Evolutionary conservation across 2,888 invertebrate genomes (phyloP), one percentile per base, ranked within the genome.

Genomic region (Cephus nigrinus): DNA sequence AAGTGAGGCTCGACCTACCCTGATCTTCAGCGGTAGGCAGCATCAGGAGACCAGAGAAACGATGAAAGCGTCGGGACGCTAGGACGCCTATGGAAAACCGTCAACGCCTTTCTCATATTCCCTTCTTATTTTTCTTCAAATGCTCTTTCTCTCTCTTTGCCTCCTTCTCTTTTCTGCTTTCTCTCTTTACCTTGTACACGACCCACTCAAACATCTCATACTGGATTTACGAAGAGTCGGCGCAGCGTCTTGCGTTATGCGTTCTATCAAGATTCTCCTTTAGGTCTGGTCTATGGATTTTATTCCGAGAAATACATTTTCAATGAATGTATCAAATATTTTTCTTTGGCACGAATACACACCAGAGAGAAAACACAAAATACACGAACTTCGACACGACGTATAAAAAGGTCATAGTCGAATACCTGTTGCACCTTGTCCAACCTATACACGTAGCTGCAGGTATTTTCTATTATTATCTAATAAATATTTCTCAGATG

Each of bases 1-100:
- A 84, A 85, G 88, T 84, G 88, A 84, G 86, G 86, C 84, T 79
- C 84, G 82, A 82, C 82, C 81, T n/a, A 30, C 23, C 4, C 35
- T 30, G 30, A 12, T 15, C 33, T 33, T 30, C 23, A 30, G 31
- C 12, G 33, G 74, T 30, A 34, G 36, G 34, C 35, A 33, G 35
- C 12, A 30, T 12, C 30, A 74, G 74, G 35, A 30, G 36, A 74
- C 35, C 74, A 31, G 34, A 33, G 74, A 35, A 80, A 80, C 79
- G 81, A 9, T 79, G 80, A 77, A 79, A 80, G 80, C 80, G 80
- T 79, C 79, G 31, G 71, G 32, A 32, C 71, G 71, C 32, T 11
- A 30, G 71, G 71, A 71, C 31, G 71, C 71, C 23, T 71, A 71
- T 71, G 31, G 12, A 5, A 71, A 71, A 33, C 71, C 71, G 30